A percentile compares a stretch with the other conserved stretches of the same genome.
These are phyloP conservation scores for Sebastes cheni DNA, from an alignment of 2,797 vertebrate species.

Conservation along the genomic window DNA sequence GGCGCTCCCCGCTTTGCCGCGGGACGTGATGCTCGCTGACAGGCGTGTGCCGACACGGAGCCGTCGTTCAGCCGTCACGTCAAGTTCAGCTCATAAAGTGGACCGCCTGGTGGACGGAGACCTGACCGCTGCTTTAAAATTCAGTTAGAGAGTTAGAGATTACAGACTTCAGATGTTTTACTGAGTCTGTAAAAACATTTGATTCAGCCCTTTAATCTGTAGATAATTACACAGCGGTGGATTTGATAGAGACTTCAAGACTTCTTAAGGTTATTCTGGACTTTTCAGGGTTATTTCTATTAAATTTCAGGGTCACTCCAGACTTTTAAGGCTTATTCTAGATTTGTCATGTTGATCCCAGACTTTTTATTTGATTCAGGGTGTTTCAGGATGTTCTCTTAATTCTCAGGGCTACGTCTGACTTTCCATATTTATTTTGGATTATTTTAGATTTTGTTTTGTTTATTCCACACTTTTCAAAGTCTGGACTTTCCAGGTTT, in stretches of 20 bases:
- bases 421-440: neutral
- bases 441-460: neutral
- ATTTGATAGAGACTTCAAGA: neutral
- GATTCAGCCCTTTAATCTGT: neutral
- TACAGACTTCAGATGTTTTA: neutral
- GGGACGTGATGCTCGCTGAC: constrained; percentile 45
- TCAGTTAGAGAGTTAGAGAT: too few species aligned
- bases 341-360: neutral
- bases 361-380: neutral
- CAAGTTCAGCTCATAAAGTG: neutral
- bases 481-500: neutral
- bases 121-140: too few species aligned
- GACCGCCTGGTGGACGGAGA: neutral
- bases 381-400: neutral
- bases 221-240: neutral
- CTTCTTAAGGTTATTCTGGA: too few species aligned
- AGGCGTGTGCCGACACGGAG: constrained; percentile 18
- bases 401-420: neutral
- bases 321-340: neutral
- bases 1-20: neutral
- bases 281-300: neutral
- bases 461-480: neutral
- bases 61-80: neutral
- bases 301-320: neutral
- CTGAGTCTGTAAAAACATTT: neutral